phyloP scores from a whole-genome alignment of 1,140 invertebrate genomes.

The Trialeurodes vaporariorum region DNA sequence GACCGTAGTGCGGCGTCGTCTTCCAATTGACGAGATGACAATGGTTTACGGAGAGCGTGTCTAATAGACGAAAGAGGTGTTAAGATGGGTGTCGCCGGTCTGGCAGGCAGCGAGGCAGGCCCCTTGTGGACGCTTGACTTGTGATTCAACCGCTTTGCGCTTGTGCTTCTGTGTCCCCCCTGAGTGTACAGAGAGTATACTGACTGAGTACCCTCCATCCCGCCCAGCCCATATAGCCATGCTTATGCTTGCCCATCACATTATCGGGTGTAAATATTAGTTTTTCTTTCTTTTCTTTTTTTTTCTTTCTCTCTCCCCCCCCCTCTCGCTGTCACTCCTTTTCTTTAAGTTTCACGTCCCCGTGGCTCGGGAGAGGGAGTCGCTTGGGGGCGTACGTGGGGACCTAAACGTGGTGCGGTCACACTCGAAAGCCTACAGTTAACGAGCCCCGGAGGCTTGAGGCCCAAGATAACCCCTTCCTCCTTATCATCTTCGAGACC shows the following conservation, averaged over 20 bases:
- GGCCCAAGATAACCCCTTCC: not conserved
- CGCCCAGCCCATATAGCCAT: too few species aligned
- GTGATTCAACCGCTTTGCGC: too few species aligned
- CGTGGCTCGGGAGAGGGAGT: too few species aligned
- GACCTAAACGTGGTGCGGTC: not conserved
- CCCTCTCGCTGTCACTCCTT: too few species aligned
- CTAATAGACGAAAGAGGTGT: not conserved
- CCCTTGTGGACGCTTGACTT: too few species aligned
- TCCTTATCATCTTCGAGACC: not conserved
- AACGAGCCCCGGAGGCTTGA: not conserved
- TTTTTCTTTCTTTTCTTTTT: too few species aligned
- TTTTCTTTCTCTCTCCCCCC: too few species aligned
- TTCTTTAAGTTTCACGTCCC: not conserved
- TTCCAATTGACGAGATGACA: not conserved
- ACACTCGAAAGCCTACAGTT: not conserved
- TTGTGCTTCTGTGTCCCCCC: too few species aligned
- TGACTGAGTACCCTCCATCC: too few species aligned
- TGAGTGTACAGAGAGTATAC: too few species aligned
- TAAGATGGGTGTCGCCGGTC: not conserved
- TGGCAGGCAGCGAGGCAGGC: too few species aligned
- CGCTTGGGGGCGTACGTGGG: not conserved
- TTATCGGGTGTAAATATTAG: not conserved
- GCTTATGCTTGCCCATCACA: not conserved
- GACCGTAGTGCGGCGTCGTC: too few species aligned
- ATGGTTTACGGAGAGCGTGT: not conserved